These are phyloP conservation scores for Trissonchulus latispiculum DNA, from an alignment of 2,888 invertebrate genomes.

Conservation along the genomic window DNA sequence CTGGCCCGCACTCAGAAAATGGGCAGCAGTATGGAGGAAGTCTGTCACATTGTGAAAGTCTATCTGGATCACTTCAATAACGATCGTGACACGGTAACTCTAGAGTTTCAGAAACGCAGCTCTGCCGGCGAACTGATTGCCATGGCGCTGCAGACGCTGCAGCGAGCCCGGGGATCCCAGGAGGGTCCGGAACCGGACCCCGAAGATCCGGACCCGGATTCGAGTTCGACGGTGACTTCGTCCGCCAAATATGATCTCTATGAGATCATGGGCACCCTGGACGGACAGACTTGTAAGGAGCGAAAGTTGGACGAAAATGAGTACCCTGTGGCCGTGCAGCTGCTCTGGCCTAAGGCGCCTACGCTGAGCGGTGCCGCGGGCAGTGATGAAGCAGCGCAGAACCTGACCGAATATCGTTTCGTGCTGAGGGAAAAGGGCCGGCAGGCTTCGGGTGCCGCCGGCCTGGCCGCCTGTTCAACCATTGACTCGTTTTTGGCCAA, in stretches of 20 bases:
- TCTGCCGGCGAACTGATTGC: slow-evolving; percentile 81
- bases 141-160: slow-evolving; percentile 57
- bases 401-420: slow-evolving; percentile 29
- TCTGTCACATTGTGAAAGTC: slow-evolving; percentile 26
- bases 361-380: slow-evolving; percentile 28
- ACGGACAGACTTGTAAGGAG: slow-evolving; percentile 73
- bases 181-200: too few relatives aligned
- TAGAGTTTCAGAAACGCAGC: slow-evolving; percentile 81
- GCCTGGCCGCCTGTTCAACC: background rate
- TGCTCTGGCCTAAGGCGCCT: slow-evolving; percentile 47
- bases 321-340: slow-evolving; percentile 50
- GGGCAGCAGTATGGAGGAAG: background rate
- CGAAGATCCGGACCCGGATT: too few relatives aligned
- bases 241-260: slow-evolving; percentile 38
- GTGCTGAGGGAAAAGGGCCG: slow-evolving; percentile 15
- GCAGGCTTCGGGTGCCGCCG: background rate
- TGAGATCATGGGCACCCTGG: slow-evolving; percentile 42
- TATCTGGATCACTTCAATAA: slow-evolving; percentile 38
- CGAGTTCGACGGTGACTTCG: too few relatives aligned
- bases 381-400: slow-evolving; percentile 12
- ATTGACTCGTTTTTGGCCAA: slow-evolving; percentile 83
- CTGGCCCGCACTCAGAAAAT: background rate
- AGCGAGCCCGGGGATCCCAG: background rate
- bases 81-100: slow-evolving; percentile 66
- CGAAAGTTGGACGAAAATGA: slow-evolving; percentile 64